Evolutionary conservation across 2,888 invertebrate genomes (phyloP).

Genomic region (Limnephilus marmoratus): DNA sequence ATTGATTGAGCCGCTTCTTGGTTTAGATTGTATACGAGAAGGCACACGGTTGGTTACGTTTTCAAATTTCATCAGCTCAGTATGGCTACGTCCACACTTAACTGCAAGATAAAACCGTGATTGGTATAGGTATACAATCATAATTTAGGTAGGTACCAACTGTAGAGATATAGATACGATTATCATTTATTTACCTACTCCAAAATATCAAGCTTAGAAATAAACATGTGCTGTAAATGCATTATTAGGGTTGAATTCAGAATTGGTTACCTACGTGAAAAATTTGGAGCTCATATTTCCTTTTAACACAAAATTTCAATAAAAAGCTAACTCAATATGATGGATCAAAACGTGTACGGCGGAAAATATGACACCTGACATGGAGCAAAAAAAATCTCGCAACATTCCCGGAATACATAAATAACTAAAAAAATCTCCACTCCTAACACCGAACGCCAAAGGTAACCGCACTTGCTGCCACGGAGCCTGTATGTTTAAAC

Average conservation of each 20-base stretch:
- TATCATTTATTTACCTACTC: neutral
- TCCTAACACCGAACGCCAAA: slow-evolving; percentile 36
- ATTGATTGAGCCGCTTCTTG: neutral
- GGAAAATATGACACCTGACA: slow-evolving; percentile 59
- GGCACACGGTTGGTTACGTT: neutral
- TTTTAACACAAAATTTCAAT: slow-evolving; percentile 57
- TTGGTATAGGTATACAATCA: neutral
- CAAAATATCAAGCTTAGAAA: no score
- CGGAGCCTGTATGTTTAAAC: slow-evolving; percentile 44
- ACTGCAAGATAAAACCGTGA: neutral
- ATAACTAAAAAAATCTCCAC: slow-evolving; percentile 52
- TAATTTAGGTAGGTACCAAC: neutral
- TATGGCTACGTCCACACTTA: neutral
- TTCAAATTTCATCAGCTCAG: neutral
- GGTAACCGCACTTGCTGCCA: slow-evolving; percentile 48
- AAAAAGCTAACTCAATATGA: slow-evolving; percentile 50
- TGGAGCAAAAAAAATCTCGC: slow-evolving; percentile 51
- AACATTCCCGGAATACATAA: slow-evolving; percentile 53
- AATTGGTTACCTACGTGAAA: neutral
- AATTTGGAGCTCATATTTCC: neutral
- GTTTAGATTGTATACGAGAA: neutral
- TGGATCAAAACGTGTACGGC: slow-evolving; percentile 56
- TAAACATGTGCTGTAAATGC: neutral
- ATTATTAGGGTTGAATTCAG: neutral
- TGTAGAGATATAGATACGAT: neutral